phyloP scores from a whole-genome alignment of 2,113 vertebrate species.

The Hystrix cristata region DNA sequence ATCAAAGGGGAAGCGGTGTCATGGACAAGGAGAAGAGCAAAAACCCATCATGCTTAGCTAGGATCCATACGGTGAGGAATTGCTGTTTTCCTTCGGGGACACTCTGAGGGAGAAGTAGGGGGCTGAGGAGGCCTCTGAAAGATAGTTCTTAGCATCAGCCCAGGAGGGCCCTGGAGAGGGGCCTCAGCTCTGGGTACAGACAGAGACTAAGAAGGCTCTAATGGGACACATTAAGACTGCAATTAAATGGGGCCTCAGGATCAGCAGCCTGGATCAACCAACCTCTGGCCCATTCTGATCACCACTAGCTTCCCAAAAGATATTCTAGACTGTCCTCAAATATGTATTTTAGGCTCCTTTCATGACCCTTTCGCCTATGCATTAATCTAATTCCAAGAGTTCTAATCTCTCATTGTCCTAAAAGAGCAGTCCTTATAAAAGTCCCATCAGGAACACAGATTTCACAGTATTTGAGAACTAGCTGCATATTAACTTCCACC shows the following conservation, averaged over 20 bases:
- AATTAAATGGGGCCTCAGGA: background rate
- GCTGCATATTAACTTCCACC: background rate
- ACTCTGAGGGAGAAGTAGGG: background rate
- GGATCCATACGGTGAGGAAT: background rate
- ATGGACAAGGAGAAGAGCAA: background rate
- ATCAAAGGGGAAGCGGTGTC: background rate
- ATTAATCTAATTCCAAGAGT: background rate
- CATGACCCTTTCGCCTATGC: background rate
- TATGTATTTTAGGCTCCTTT: background rate
- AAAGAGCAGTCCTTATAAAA: background rate
- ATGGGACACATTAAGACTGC: background rate
- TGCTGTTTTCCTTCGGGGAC: background rate
- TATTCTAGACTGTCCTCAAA: background rate
- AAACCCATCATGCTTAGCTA: background rate
- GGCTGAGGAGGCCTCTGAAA: background rate
- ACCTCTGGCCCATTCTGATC: background rate
- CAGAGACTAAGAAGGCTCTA: background rate
- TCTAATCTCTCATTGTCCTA: conserved; percentile 5
- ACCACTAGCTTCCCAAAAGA: background rate
- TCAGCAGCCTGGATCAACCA: background rate
- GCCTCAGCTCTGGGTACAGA: background rate
- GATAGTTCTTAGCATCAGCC: background rate
- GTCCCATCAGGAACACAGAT: background rate
- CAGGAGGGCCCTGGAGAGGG: background rate
- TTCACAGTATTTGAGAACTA: background rate